These are phyloP conservation scores for Drosophila leonis DNA, from an alignment of 2,888 invertebrate genomes.

Conservation along the genomic window DNA sequence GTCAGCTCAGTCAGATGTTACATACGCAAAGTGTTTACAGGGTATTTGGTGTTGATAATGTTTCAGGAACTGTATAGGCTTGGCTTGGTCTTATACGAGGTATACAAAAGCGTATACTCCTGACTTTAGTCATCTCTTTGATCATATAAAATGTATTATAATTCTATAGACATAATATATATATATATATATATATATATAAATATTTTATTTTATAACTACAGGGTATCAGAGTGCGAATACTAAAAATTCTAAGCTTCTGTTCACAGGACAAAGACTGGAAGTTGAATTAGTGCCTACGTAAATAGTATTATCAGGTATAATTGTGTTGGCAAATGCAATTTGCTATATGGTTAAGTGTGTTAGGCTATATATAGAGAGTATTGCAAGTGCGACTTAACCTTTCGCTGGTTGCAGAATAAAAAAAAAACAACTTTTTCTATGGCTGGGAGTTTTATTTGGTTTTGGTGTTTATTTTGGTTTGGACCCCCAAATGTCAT, in stretches of 20 bases:
- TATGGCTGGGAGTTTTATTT: conserved; percentile 34
- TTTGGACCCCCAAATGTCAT: conserved; percentile 39
- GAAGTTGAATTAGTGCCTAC: neutral
- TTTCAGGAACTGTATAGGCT: neutral
- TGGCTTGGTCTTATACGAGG: neutral
- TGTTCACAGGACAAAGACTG: neutral
- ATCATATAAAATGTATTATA: neutral
- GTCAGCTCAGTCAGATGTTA: neutral
- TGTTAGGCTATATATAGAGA: neutral
- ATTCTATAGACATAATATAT: neutral
- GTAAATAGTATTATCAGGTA: conserved; percentile 3
- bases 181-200: neutral
- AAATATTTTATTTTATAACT: neutral
- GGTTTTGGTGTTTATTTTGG: conserved; percentile 31
- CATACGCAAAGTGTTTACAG: neutral
- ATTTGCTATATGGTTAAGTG: neutral
- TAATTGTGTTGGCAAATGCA: conserved; percentile 1
- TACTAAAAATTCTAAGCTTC: neutral
- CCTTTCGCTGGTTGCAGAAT: neutral
- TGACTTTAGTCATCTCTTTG: neutral
- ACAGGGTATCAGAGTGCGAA: neutral
- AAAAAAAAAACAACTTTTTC: neutral
- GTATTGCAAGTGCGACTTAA: conserved; percentile 18
- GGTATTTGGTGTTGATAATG: neutral
- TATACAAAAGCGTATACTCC: neutral